Evolutionary conservation across 2,797 vertebrate genomes (phyloP).

Genomic region (Spinus pinus): DNA sequence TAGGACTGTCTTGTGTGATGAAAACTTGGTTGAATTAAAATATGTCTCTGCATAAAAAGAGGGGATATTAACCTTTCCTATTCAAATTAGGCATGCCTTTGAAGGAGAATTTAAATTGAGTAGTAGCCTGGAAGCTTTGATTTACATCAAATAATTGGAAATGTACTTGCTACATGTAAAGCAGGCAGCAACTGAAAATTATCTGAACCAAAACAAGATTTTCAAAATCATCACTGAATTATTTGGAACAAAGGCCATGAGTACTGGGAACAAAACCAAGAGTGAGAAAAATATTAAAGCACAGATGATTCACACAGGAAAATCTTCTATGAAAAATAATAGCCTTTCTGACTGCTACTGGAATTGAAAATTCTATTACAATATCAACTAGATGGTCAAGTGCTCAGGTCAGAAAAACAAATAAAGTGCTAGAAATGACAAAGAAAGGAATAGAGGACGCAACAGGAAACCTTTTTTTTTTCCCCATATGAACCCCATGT

Average conservation of each 20-base stretch:
- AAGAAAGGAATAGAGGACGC: background rate
- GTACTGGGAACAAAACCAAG: background rate
- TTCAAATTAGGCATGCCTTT: constrained; percentile 34
- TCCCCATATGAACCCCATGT: background rate
- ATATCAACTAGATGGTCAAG: background rate
- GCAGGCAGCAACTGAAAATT: background rate
- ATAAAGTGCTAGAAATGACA: background rate
- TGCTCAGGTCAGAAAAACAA: background rate
- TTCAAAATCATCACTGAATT: constrained; percentile 2
- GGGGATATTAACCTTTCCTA: constrained; percentile 12
- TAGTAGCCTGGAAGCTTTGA: constrained; percentile 43
- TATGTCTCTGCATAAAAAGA: background rate
- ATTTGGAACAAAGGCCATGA: background rate
- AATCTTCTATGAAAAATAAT: background rate
- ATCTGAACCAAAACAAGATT: constrained; percentile 2
- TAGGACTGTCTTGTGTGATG: background rate
- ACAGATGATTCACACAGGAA: background rate
- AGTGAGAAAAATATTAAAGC: background rate
- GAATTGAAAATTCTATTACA: background rate
- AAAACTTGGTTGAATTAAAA: constrained; percentile 3
- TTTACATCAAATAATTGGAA: constrained; percentile 47
- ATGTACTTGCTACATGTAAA: background rate
- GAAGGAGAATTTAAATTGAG: constrained; percentile 42
- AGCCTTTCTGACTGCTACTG: background rate
- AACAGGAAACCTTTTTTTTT: background rate